phyloP scores from a whole-genome alignment of 2,113 vertebrate species.

The Psilopsiagon aurifrons region DNA sequence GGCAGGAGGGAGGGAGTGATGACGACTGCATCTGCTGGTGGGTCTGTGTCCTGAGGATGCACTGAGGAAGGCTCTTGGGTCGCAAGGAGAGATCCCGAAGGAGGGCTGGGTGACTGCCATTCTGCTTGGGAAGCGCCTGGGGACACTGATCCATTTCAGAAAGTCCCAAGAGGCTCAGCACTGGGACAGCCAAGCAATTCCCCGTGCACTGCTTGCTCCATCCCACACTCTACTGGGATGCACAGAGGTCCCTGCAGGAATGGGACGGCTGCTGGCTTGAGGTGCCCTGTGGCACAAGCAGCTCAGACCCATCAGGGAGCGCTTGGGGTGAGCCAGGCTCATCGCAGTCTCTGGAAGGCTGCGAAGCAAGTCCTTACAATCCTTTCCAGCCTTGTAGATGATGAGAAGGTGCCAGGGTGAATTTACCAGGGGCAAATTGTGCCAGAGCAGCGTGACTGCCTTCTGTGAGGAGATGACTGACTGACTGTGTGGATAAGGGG shows the following conservation, averaged over 20 bases:
- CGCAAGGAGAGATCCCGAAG: rapidly evolving
- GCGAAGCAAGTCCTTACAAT: neutral
- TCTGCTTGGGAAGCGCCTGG: neutral
- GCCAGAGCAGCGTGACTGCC: neutral
- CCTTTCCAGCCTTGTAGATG: neutral
- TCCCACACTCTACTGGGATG: neutral
- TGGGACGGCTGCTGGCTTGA: rapidly evolving
- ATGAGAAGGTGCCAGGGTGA: neutral
- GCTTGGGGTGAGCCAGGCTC: neutral
- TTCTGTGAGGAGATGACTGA: neutral
- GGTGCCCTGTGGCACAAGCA: rapidly evolving
- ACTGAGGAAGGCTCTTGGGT: neutral
- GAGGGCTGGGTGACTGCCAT: neutral
- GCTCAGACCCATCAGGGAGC: neutral
- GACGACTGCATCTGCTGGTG: neutral
- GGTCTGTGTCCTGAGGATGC: rapidly evolving
- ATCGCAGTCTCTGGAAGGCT: neutral
- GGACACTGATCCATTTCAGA: neutral
- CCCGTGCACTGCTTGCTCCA: neutral
- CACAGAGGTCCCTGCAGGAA: neutral
- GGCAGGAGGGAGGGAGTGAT: neutral
- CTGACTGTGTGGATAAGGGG: neutral
- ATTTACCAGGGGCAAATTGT: neutral
- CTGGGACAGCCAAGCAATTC: neutral
- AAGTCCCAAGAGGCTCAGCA: neutral